Evolutionary conservation across 1,140 invertebrate genomes (phyloP).

Genomic region (Panagrolaimus sp.): DNA sequence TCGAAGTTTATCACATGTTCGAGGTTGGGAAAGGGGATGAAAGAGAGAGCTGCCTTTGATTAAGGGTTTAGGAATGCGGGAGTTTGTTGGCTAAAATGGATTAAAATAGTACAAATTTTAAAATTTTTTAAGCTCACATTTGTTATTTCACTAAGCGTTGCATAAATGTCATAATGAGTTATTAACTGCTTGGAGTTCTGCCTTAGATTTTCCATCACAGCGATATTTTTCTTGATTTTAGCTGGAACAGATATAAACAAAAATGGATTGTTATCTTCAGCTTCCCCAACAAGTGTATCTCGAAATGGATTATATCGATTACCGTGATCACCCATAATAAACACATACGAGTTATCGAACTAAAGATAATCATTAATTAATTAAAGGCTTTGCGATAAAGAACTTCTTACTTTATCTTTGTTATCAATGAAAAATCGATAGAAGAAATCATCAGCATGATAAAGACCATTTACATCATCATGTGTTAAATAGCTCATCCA

Average conservation of each 20-base stretch:
- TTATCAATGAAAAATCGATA: constrained; percentile 16
- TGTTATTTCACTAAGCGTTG: constrained; percentile 22
- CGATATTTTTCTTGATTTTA: constrained; percentile 8
- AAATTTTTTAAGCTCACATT: constrained; percentile 17
- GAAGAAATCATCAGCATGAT: constrained; percentile 14
- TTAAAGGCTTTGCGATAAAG: background rate
- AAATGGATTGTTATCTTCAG: constrained; percentile 26
- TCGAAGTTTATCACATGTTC: constrained; percentile 15
- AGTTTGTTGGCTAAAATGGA: background rate
- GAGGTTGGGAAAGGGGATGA: constrained; percentile 11
- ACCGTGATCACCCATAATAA: constrained; percentile 29
- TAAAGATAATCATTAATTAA: background rate
- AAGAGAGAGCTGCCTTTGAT: constrained; percentile 11
- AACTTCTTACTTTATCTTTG: constrained; percentile 5
- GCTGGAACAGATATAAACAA: constrained; percentile 26
- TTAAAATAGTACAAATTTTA: too few relatives aligned
- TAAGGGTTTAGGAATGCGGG: background rate
- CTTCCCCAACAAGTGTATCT: constrained; percentile 18
- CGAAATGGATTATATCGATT: constrained; percentile 10
- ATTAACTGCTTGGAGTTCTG: constrained; percentile 27
- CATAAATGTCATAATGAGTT: constrained; percentile 30
- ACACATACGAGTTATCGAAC: constrained; percentile 28
- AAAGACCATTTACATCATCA: background rate
- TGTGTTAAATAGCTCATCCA: constrained; percentile 18
- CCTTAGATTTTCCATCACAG: constrained; percentile 12